Conservation (phyloP, 2,888 invertebrate species). For the Pristionchus maxplancki region DNA sequence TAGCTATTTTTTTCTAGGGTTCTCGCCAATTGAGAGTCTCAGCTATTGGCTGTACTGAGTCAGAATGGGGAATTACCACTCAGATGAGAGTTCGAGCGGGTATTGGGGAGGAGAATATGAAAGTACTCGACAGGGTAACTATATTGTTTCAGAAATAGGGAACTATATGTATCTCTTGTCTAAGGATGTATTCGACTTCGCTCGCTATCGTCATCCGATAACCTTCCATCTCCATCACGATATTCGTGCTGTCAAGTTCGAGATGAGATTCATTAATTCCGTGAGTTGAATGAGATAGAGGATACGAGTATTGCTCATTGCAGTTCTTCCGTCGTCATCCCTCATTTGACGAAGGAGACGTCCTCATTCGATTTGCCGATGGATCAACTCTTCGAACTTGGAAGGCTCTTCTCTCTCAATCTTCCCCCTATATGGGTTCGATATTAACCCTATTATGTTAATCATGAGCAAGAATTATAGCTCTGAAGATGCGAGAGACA, state of each 20-base stretch:
- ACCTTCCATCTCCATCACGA: constrained; percentile 34
- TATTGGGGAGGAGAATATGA: constrained; percentile 30
- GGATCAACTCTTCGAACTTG: constrained; percentile 46
- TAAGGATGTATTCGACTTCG: constrained; percentile 49
- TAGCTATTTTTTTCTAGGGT: neutral
- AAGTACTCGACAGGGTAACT: constrained; percentile 38
- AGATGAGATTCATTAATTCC: constrained; percentile 29
- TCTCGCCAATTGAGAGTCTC: neutral
- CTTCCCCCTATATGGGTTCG: constrained; percentile 48
- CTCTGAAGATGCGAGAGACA: constrained; percentile 45
- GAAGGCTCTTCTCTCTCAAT: constrained; percentile 44
- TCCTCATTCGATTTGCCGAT: constrained; percentile 41
- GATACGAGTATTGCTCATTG: neutral
- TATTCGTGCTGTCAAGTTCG: constrained; percentile 40
- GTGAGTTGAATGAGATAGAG: neutral
- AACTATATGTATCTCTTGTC: too few relatives aligned
- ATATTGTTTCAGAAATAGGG: neutral
- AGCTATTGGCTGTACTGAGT: neutral
- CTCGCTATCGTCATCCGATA: constrained; percentile 1
- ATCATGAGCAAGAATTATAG: neutral
- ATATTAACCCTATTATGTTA: neutral
- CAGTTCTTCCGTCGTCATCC: constrained; percentile 51
- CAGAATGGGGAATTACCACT: constrained; percentile 26
- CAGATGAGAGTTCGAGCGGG: constrained; percentile 45
- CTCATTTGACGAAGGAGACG: constrained; percentile 44